Base-by-base conservation (phyloP, 2,888 invertebrate species). In the Hirtodrosophila histrioides region DNA sequence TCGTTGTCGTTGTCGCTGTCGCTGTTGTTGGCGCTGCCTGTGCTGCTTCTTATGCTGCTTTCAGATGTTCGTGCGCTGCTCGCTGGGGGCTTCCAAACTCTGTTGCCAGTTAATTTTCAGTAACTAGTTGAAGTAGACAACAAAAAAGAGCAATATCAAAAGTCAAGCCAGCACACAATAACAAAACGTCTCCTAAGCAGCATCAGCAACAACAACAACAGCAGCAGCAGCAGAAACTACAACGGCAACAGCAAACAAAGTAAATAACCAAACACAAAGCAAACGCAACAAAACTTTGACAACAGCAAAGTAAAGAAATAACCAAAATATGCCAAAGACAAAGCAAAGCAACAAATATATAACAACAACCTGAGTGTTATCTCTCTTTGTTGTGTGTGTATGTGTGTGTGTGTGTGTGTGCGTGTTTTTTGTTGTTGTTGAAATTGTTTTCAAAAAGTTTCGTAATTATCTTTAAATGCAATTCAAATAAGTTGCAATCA, bases 51-150 rank as follows among this genome's bases (percentile, higher is more conserved):
- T 75, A 74, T 79, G 79, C 73, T 76, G 79, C 64, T 76, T 66
- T 79, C 69, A 77, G 70, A 74, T 79, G 73, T 69, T 74, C 61
- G 72, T 79, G 65, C 54, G 74, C 60, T 75, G 77, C 72, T 78
- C 61, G 56, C 62, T 69, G 69, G 63, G 66, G 75, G 62, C 68
- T 68, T 75, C 69, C 51, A 77, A 75, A 75, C 75, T 75, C 73
- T 72, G 81, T 78, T 86, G 85, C 68, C 83, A 83, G 87, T 87
- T 85, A 83, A 87, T 83, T 82, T 83, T 85, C 78, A 79, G 86
- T 85, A 76, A 83, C 86, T 85, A 87, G 83, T 85, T 83, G 86
- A 85, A 87, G 82, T 85, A 81, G 82, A 73, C 87, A 87, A 78
- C 82, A 82, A 75, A 75, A 64, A 51, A 49, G 49, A 62, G 66